These are phyloP conservation scores for Oscheius sp. DNA, from an alignment of 2,888 invertebrate genomes.

Conservation along the genomic window DNA sequence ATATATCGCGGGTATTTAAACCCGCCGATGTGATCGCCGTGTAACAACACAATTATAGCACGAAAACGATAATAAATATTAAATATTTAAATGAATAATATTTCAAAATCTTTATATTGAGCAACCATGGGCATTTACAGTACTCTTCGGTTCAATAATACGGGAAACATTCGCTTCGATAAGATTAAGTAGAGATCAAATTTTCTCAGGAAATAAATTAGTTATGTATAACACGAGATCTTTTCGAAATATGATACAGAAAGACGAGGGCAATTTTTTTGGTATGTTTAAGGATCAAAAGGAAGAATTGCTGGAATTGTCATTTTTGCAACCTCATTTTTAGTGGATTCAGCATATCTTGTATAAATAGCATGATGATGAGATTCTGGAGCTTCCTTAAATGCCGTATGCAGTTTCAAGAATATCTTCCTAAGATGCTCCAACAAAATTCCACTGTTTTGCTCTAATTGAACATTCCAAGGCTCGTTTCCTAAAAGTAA, in stretches of 20 bases:
- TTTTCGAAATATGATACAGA: slow-evolving; percentile 20
- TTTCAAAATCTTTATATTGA: too few relatives aligned
- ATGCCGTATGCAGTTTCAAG: slow-evolving; percentile 6
- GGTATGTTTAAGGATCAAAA: background rate
- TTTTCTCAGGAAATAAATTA: too few relatives aligned
- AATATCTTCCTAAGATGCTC: slow-evolving; percentile 13
- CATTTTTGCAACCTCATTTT: slow-evolving; percentile 14
- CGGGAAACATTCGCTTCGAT: background rate
- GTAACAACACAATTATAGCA: too few relatives aligned
- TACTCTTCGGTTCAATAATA: background rate
- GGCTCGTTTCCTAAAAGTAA: background rate
- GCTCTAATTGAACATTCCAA: slow-evolving; percentile 9
- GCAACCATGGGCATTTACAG: too few relatives aligned
- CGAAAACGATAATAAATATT: too few relatives aligned
- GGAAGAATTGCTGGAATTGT: background rate
- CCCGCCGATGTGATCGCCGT: too few relatives aligned
- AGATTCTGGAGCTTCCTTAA: slow-evolving; percentile 10
- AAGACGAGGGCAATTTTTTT: slow-evolving; percentile 13
- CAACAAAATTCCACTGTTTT: slow-evolving; percentile 1
- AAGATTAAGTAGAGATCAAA: background rate
- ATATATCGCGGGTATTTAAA: too few relatives aligned
- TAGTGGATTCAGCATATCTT: background rate
- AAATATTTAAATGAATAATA: too few relatives aligned
- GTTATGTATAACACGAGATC: slow-evolving; percentile 2
- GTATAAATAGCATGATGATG: slow-evolving; percentile 7